phyloP scores from a whole-genome alignment of 1,140 invertebrate genomes.

The Drosophila mojavensis region DNA sequence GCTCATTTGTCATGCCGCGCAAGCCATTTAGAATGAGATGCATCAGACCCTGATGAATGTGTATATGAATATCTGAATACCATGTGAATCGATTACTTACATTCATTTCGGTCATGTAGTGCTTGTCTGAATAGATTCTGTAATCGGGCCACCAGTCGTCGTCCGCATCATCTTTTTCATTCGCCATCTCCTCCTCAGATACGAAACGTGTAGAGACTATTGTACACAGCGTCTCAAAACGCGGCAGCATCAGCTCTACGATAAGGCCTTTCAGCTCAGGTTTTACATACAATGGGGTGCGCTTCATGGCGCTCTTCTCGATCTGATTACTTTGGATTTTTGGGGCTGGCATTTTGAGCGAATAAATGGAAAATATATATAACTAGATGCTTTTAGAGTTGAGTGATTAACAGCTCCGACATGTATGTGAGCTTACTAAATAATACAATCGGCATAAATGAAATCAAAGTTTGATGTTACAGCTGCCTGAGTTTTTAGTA shows the following conservation, averaged over 20 bases:
- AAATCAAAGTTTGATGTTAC: too few species aligned
- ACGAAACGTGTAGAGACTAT: conserved; percentile 31
- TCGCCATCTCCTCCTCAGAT: background rate
- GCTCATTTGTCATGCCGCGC: conserved; percentile 29
- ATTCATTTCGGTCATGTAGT: conserved; percentile 54
- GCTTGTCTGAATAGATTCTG: conserved; percentile 12
- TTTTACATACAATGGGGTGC: background rate
- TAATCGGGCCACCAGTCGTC: conserved; percentile 60
- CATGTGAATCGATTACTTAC: conserved; percentile 18
- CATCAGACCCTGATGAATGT: conserved; percentile 32
- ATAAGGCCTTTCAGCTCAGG: conserved; percentile 28
- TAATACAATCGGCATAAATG: too few species aligned
- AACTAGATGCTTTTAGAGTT: background rate
- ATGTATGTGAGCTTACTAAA: background rate
- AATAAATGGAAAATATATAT: background rate
- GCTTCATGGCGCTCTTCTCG: conserved; percentile 1
- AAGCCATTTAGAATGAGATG: conserved; percentile 16
- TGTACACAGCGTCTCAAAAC: conserved; percentile 2
- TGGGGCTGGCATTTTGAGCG: conserved; percentile 18
- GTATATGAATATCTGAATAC: background rate
- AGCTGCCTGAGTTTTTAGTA: too few species aligned
- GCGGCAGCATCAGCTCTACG: conserved; percentile 44
- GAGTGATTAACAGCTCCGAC: background rate
- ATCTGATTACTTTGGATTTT: conserved; percentile 23
- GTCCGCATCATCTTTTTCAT: conserved; percentile 23